phyloP scores from a whole-genome alignment of 2,113 vertebrate genomes.

The Pteropus alecto region DNA sequence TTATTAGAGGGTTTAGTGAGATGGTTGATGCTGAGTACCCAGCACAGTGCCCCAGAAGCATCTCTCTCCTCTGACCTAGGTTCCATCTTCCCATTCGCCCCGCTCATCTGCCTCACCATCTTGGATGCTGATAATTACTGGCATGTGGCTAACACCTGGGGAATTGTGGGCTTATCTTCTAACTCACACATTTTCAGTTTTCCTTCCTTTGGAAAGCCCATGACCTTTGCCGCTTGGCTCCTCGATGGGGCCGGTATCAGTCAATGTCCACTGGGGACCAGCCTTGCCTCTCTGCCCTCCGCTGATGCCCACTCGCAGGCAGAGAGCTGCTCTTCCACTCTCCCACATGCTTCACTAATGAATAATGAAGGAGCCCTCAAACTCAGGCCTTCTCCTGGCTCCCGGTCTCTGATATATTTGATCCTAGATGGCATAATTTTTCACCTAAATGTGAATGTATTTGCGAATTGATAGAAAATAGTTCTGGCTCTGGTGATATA shows the following conservation, averaged over 20 bases:
- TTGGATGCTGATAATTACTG: not conserved
- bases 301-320: not conserved
- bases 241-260: rapidly evolving
- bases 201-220: not conserved
- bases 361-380: constrained; percentile 27
- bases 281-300: not conserved
- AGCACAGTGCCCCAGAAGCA: too few species aligned
- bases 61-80: not conserved
- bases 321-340: not conserved
- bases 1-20: not conserved
- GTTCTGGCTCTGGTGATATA: constrained; percentile 65
- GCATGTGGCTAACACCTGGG: not conserved
- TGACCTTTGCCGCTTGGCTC: not conserved
- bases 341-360: not conserved
- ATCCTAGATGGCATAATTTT: constrained; percentile 68
- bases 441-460: constrained; percentile 75
- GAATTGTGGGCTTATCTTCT: not conserved
- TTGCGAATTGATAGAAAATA: constrained; percentile 74
- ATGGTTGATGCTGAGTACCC: not conserved
- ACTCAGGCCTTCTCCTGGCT: not conserved
- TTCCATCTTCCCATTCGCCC: not conserved
- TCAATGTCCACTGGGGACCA: rapidly evolving
- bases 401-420: constrained; percentile 61
- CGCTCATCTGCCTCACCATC: too few species aligned
- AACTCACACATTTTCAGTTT: not conserved